Conservation (phyloP, 2,888 invertebrate species). For the Polyommatus icarus region DNA sequence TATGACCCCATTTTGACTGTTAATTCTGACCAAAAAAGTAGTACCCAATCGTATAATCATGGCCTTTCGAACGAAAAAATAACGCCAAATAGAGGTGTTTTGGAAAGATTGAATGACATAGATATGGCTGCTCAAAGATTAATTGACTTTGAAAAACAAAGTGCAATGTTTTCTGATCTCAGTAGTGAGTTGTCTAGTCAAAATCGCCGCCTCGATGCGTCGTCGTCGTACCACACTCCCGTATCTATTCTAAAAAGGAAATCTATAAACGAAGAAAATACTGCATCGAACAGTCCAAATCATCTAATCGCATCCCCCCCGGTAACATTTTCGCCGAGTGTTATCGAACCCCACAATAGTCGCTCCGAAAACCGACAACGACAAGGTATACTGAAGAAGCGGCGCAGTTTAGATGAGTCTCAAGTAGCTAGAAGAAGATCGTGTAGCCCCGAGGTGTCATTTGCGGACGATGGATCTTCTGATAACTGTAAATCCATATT, state of each 20-base stretch:
- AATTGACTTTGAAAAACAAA: constrained; percentile 78
- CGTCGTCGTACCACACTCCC: constrained; percentile 68
- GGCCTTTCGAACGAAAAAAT: constrained; percentile 60
- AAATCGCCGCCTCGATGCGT: constrained; percentile 71
- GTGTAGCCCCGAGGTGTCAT: constrained; percentile 85
- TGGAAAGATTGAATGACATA: constrained; percentile 74
- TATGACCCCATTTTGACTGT: constrained; percentile 65
- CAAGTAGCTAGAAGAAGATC: constrained; percentile 85
- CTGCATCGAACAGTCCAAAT: constrained; percentile 71
- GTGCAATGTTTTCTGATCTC: constrained; percentile 80
- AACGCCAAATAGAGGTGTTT: constrained; percentile 64
- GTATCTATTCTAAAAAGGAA: constrained; percentile 87
- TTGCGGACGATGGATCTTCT: constrained; percentile 76
- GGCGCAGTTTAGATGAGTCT: constrained; percentile 90
- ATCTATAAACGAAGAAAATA: constrained; percentile 77
- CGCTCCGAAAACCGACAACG: constrained; percentile 79
- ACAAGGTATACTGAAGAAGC: constrained; percentile 91
- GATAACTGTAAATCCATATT: constrained; percentile 84
- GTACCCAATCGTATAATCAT: constrained; percentile 63
- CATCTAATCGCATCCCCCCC: constrained; percentile 83
- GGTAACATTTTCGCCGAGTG: constrained; percentile 90
- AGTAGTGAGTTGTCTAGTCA: constrained; percentile 76
- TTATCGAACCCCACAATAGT: constrained; percentile 83
- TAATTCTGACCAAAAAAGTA: constrained; percentile 61
- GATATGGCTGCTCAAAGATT: constrained; percentile 77